Evolutionary conservation across 2,888 invertebrate genomes (phyloP).

Genomic region (Girardia tigrina): DNA sequence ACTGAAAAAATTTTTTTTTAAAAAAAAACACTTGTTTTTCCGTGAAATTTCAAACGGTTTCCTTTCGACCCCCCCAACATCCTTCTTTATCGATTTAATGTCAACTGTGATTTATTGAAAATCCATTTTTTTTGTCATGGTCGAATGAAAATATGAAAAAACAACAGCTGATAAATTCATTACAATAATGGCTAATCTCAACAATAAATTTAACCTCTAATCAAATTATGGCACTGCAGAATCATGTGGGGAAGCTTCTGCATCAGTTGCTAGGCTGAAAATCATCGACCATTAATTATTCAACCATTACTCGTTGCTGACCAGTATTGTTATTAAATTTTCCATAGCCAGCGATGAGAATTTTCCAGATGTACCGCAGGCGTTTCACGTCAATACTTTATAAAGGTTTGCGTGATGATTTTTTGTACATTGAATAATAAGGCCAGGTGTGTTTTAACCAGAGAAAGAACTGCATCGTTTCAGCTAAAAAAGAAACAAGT

Average conservation of each 20-base stretch:
- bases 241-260: constrained; percentile 14
- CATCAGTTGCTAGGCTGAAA: constrained; percentile 23
- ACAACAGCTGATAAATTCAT: constrained; percentile 23
- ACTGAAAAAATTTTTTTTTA: no score
- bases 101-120: constrained; percentile 11
- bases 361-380: constrained; percentile 23
- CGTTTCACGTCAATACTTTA: constrained; percentile 23
- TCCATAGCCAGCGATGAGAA: constrained; percentile 3
- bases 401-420: constrained; percentile 19
- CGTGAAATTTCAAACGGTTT: no score
- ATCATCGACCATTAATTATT: constrained; percentile 23
- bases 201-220: constrained; percentile 20
- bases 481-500: no score
- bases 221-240: constrained; percentile 23
- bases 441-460: constrained; percentile 1
- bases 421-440: constrained; percentile 7
- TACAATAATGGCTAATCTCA: constrained; percentile 23
- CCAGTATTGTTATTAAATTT: constrained; percentile 23
- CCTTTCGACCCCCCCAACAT: background rate
- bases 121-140: constrained; percentile 5
- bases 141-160: constrained; percentile 16
- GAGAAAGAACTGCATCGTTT: background rate
- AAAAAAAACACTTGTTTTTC: no score
- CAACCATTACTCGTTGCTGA: constrained; percentile 19
- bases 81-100: background rate